Percentiles rank a stretch among this genome's conserved stretches.
Conservation (phyloP, 2,113 vertebrate genomes). For the Talpa occidentalis region DNA sequence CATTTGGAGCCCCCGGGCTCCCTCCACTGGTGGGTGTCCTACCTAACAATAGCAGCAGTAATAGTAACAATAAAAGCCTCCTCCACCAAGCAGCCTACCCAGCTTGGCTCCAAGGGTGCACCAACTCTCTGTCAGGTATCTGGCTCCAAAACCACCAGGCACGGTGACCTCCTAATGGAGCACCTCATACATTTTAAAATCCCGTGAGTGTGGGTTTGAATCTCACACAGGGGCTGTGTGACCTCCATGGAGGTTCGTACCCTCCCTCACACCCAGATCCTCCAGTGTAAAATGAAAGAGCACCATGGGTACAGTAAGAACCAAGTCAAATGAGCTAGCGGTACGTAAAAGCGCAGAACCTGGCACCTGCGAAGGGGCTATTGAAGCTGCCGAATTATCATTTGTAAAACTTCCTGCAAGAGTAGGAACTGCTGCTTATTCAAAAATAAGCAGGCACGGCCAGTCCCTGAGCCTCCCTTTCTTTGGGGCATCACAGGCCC, state of each 20-base stretch:
- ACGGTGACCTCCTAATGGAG: neutral
- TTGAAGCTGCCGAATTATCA: neutral
- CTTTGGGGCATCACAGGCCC: rapidly evolving
- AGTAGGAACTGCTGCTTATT: no score
- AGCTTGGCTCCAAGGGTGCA: rapidly evolving
- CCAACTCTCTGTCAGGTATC: rapidly evolving
- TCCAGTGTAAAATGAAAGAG: no score
- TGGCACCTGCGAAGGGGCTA: neutral
- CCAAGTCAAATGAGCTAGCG: neutral
- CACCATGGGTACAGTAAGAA: no score
- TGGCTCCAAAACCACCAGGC: neutral
- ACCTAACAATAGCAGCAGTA: neutral
- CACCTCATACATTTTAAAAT: no score
- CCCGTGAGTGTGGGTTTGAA: neutral
- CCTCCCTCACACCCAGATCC: neutral
- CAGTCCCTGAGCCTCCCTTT: neutral
- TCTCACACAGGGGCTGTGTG: neutral
- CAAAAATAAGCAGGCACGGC: no score
- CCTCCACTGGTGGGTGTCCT: neutral
- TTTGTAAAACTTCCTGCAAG: neutral
- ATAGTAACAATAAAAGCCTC: neutral
- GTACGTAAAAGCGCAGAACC: neutral
- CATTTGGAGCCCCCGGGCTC: neutral
- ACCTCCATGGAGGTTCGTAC: neutral
- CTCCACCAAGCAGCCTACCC: rapidly evolving